Percentiles rank a stretch among this genome's conserved stretches.
These are phyloP conservation scores for Euleptes europaea DNA, from an alignment of 2,113 vertebrate genomes.

Conservation along the genomic window DNA sequence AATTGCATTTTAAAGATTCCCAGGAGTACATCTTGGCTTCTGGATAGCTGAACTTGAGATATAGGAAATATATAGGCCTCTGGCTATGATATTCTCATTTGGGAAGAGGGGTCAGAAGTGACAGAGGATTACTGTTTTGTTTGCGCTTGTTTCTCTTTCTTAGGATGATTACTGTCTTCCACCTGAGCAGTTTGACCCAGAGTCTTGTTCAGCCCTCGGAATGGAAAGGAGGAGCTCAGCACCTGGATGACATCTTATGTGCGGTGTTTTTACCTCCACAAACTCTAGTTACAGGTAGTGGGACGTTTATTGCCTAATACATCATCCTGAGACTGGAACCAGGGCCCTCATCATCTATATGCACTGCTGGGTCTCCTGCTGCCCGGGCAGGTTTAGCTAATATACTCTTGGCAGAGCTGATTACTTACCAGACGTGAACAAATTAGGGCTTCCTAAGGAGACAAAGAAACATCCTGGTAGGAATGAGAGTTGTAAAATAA, in stretches of 20 bases:
- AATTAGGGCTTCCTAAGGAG: accelerated
- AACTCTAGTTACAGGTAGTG: conserved; percentile 74
- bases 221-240: conserved; percentile 76
- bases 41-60: neutral
- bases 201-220: conserved; percentile 73
- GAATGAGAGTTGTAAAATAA: neutral
- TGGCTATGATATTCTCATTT: neutral
- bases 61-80: neutral
- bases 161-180: conserved; percentile 81
- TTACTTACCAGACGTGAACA: neutral
- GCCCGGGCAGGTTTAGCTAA: accelerated
- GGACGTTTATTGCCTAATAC: neutral
- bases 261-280: conserved; percentile 77
- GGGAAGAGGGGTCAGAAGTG: neutral
- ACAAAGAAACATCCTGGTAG: neutral
- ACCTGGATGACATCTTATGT: conserved; percentile 58
- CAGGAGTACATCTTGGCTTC: neutral
- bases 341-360: accelerated
- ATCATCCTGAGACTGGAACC: neutral
- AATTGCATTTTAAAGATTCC: neutral
- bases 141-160: conserved; percentile 49
- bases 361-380: accelerated
- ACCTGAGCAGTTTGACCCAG: conserved; percentile 71
- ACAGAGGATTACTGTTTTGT: conserved; percentile 7
- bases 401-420: neutral